Base-by-base conservation (phyloP, 1,140 invertebrate genomes). In the Drosophila dunni region DNA sequence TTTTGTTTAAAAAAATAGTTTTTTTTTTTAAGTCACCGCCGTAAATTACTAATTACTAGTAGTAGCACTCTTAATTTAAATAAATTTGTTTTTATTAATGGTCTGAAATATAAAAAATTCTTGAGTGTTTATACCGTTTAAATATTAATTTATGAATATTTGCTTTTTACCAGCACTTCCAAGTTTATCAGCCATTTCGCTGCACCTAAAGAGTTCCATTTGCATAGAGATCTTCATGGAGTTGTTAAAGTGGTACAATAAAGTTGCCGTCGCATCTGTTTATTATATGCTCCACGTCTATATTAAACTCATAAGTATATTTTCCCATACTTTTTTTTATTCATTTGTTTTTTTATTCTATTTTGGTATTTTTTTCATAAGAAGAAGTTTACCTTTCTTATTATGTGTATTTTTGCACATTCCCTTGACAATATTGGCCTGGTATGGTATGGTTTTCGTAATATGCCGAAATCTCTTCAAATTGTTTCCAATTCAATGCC, bases 401-500 rank as follows among this genome's bases (percentile, higher is more conserved):
- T 53, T 53, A 36, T 8, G 29, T 5, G 11, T n/a, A 34, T 36
- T 33, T 36, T 13, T 34, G n/a, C 33, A 53, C 50, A 46, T 46
- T 46, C n/a, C 11, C 40, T 3, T 9, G 15, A 53, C 50, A 50
- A n/a, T 50, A 53, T 53, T 53, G 29, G 29, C 9, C 7, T 34
- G 17, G 42, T 45, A 11, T 44, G 7, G 50, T 36, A 17, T 54
- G 51, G 34, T 46, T 17, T 29, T 15, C 34, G 36, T 57, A 34
- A 73, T 67, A 66, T 45, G 54, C n/a, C 17, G 11, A 68, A 73
- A 73, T 73, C 70, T 61, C 34, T 24, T 48, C 65, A 53, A 73
- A 73, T 73, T 73, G 70, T 61, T 73, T 68, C 48, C 70, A 67
- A 73, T 73, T 36, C 46, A 67, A 73, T 68, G 65, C 56, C 56